Conservation (phyloP, 2,797 vertebrate genomes). For the Galago senegalensis region DNA sequence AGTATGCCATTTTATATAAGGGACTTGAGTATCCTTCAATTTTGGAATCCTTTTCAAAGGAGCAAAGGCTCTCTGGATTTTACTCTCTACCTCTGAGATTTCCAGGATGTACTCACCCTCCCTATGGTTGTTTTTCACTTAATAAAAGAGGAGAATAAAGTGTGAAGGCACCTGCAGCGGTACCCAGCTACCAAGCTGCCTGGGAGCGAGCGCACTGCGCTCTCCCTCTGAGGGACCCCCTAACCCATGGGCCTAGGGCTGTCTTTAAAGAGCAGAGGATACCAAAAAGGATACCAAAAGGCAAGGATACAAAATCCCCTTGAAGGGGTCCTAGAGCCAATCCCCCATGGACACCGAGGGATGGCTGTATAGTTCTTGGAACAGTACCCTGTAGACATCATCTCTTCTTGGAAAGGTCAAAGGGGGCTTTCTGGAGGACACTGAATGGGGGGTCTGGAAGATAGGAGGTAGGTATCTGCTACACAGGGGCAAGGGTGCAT, state of each 20-base stretch:
- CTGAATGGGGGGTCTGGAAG: background rate
- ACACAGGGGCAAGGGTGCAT: background rate
- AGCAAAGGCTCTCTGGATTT: background rate
- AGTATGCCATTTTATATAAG: background rate
- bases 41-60: background rate
- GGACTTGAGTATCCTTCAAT: background rate
- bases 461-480: background rate
- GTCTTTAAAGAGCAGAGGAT: background rate
- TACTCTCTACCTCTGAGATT: background rate
- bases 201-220: fast-evolving
- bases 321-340: background rate
- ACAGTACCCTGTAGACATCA: background rate
- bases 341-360: background rate
- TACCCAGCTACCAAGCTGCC: background rate
- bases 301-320: too few relatives aligned
- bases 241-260: background rate
- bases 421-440: constrained; percentile 15
- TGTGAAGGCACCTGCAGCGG: background rate
- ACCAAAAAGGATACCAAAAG: background rate
- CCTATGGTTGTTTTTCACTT: background rate
- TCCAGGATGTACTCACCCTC: background rate
- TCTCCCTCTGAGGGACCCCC: background rate
- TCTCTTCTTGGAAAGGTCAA: background rate
- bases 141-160: background rate
- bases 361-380: background rate